Base-by-base conservation (phyloP, 2,888 invertebrate genomes). In the Tetranychus truncatus region DNA sequence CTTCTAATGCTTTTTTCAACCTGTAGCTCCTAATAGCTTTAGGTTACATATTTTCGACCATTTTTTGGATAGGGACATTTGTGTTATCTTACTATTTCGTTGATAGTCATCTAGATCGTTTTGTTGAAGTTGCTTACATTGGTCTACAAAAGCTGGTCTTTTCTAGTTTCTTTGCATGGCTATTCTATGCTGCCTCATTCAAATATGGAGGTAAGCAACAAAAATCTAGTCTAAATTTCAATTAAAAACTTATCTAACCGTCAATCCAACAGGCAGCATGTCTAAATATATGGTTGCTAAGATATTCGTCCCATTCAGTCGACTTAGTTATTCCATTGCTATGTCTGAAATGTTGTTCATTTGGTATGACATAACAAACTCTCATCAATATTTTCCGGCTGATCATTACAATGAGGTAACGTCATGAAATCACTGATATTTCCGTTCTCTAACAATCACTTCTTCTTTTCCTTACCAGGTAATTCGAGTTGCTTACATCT, bases 341-440 rank as follows among this genome's bases (percentile, higher is more conserved):
- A 69, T 69, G 69, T 69, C 69, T 21, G 69, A 69, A 21, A 69
- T 69, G 69, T 34, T 69, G 11, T 69, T 69, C 34, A 69, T 69
- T 21, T 69, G 69, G 69, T 69, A 69, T 24, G 69, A 69, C 20
- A 20, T 69, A 18, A 69, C 69, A 18, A 69, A 24, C 20, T 69
- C 69, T 21, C 69, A 69, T 69, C 69, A 69, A 24, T 69, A 69
- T 69, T 69, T 69, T 69, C 69, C 69, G 20, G 34, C 34, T 20
- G 69, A 69, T 69, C 21, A 9, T 21, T 69, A 69, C 34, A 69
- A 69, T 69, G 34, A 24, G 69, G 69, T 69, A 69, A 21, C 11
- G 5, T 15, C 55, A 55, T 24, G 21, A 20, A 21, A 69, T 9
- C 8, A 24, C 1, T 9, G 7, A 21, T 6, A 69, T 24, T 21